A percentile compares a stretch with the other conserved stretches of the same genome.
Evolutionary conservation across 2,797 vertebrate genomes (phyloP).

Genomic region (Perodicticus potto): DNA sequence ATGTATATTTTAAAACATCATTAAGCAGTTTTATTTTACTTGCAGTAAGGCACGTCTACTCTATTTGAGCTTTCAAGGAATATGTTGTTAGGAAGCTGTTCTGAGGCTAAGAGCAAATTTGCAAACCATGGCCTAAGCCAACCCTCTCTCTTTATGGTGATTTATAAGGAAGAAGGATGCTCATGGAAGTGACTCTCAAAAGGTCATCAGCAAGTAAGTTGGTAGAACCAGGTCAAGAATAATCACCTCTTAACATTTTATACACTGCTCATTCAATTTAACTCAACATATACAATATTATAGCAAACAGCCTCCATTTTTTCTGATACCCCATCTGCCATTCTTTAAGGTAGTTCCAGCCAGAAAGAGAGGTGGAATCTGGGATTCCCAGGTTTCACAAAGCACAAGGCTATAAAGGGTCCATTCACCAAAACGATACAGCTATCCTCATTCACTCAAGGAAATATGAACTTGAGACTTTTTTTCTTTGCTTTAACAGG

Average conservation of each 20-base stretch:
- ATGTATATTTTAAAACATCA: neutral
- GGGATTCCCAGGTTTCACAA: neutral
- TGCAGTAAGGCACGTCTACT: neutral
- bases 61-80: neutral
- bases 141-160: neutral
- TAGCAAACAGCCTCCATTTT: neutral
- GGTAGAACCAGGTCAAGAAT: neutral
- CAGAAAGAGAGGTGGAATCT: neutral
- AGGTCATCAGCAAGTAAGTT: neutral
- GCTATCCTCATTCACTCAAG: neutral
- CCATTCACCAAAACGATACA: neutral
- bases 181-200: neutral
- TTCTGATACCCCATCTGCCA: neutral
- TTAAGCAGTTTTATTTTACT: neutral
- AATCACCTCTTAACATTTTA: neutral
- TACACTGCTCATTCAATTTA: neutral
- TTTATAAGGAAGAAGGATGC: neutral
- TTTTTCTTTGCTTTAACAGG: slow-evolving; percentile 66
- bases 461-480: slow-evolving; percentile 59
- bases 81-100: neutral
- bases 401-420: too few relatives aligned
- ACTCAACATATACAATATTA: neutral
- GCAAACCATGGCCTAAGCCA: neutral
- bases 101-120: neutral
- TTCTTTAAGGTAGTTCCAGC: neutral